These are phyloP conservation scores for Cranoglanis bouderius DNA, from an alignment of 2,113 vertebrate species.

Conservation along the genomic window DNA sequence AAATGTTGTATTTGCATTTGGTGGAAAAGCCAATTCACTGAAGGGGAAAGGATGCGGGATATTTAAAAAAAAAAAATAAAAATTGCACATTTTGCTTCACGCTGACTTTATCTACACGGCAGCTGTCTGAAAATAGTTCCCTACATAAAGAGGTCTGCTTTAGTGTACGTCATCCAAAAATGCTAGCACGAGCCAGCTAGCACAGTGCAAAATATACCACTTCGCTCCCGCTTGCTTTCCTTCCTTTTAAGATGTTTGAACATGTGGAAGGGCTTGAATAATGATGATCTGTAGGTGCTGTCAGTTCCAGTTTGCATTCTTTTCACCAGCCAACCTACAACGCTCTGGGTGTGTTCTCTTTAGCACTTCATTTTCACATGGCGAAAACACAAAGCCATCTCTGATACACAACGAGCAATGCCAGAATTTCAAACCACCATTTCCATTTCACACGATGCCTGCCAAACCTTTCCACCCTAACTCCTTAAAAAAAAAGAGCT, in stretches of 20 bases:
- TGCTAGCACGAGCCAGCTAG: neutral
- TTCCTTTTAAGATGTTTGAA: neutral
- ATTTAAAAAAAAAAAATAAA: neutral
- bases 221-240: neutral
- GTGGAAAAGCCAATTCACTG: neutral
- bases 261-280: constrained; percentile 16
- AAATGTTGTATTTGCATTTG: neutral
- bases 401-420: neutral
- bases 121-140: neutral
- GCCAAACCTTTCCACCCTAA: neutral
- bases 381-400: neutral
- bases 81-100: neutral
- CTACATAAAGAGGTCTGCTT: constrained; percentile 2
- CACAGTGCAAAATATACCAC: neutral
- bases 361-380: constrained; percentile 23
- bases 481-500: constrained; percentile 17
- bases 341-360: constrained; percentile 29
- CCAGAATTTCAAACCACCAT: constrained; percentile 28
- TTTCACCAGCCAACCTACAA: neutral
- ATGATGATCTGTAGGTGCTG: constrained; percentile 8
- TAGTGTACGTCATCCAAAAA: neutral
- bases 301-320: constrained; percentile 1
- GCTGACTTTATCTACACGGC: too few relatives aligned
- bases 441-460: constrained; percentile 36
- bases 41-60: neutral